Conservation (phyloP, 2,113 vertebrate genomes). For the Pluvianellus socialis region DNA sequence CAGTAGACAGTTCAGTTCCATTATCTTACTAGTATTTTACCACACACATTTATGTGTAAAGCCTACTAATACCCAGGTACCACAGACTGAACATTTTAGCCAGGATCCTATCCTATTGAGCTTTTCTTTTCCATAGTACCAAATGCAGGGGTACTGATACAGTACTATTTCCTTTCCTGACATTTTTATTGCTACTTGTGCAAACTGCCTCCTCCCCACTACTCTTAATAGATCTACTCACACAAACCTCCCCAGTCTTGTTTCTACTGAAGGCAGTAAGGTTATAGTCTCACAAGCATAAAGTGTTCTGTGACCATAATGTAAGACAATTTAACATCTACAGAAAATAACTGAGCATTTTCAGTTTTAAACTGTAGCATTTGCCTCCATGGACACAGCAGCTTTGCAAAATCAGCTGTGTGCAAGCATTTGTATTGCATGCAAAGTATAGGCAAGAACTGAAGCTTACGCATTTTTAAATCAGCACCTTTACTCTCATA, state of each 20-base stretch:
- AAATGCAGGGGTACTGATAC: neutral
- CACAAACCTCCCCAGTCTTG: neutral
- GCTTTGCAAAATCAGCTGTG: neutral
- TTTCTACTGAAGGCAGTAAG: neutral
- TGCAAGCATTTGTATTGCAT: neutral
- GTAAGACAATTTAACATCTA: neutral
- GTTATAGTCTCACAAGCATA: neutral
- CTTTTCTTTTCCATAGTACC: neutral
- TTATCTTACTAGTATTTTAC: neutral
- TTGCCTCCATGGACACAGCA: neutral
- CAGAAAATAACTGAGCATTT: neutral
- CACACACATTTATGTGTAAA: neutral
- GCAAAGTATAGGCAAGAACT: neutral
- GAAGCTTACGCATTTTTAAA: neutral
- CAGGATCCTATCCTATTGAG: neutral
- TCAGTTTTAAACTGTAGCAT: neutral
- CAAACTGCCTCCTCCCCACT: neutral
- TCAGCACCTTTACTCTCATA: neutral
- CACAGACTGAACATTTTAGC: neutral
- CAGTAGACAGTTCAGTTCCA: neutral
- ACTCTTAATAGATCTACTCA: neutral
- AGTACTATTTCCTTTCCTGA: neutral
- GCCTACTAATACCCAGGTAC: neutral
- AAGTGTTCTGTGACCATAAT: neutral
- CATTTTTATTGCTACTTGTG: neutral